Conservation (phyloP, 2,888 invertebrate genomes). For the Orchesella flavescens region DNA sequence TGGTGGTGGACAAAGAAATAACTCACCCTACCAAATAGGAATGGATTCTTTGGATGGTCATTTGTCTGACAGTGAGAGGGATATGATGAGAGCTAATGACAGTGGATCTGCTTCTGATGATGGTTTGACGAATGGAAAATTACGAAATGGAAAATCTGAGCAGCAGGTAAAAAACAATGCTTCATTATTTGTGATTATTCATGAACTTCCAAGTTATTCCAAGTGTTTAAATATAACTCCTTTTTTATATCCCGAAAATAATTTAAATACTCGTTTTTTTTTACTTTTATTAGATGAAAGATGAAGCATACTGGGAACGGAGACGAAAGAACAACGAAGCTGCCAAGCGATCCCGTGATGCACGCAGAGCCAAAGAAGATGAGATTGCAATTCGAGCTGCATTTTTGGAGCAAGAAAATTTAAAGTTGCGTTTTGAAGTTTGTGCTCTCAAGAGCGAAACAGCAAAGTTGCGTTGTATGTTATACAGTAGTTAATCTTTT, state of each 20-base stretch:
- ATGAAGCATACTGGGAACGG: constrained; percentile 90
- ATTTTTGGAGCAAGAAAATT: constrained; percentile 89
- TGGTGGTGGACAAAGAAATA: constrained; percentile 44
- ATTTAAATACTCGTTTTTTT: not conserved
- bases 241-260: no score
- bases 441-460: constrained; percentile 81
- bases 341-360: constrained; percentile 93
- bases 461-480: constrained; percentile 77
- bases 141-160: constrained; percentile 63
- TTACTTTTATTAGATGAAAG: constrained; percentile 76
- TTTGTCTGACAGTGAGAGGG: constrained; percentile 31
- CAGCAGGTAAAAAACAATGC: constrained; percentile 67
- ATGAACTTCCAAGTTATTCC: not conserved
- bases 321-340: constrained; percentile 94
- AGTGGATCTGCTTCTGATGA: constrained; percentile 69
- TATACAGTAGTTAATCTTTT: constrained; percentile 73
- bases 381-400: constrained; percentile 92
- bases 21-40: constrained; percentile 37
- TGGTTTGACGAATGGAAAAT: constrained; percentile 59
- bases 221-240: no score
- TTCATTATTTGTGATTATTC: no score
- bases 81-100: constrained; percentile 66
- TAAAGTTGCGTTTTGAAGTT: constrained; percentile 83
- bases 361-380: constrained; percentile 91
- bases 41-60: constrained; percentile 34